Conservation (phyloP, 2,113 vertebrate genomes). For the Gymnorhina tibicen region DNA sequence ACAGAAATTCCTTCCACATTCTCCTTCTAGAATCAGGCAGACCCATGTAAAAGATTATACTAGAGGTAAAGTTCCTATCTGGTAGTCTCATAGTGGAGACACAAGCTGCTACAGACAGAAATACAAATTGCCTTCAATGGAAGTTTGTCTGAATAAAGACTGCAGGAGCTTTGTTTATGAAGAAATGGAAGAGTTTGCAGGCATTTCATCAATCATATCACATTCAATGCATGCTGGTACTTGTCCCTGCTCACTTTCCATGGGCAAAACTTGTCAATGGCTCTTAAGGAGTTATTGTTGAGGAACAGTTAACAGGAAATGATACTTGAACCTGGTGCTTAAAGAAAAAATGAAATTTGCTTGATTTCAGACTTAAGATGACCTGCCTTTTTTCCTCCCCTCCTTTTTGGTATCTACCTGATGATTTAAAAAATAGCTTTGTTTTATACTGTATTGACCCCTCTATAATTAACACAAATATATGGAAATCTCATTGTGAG, state of each 20-base stretch:
- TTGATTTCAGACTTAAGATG: not conserved
- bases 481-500: not conserved
- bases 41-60: not conserved
- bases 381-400: rapidly evolving
- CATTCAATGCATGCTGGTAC: not conserved
- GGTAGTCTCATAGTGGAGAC: not conserved
- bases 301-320: not conserved
- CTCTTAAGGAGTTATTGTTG: not conserved
- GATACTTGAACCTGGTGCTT: not conserved
- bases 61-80: not conserved
- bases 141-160: not conserved
- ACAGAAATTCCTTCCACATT: not conserved
- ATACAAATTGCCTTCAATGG: not conserved
- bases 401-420: not conserved
- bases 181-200: not conserved
- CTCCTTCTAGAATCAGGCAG: not conserved
- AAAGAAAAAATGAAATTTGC: not conserved
- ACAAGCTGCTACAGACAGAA: not conserved
- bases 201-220: not conserved
- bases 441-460: not conserved
- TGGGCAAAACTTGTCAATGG: not conserved
- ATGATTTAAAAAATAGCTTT: not conserved
- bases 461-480: not conserved
- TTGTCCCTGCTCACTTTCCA: not conserved
- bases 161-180: not conserved